Conservation (phyloP, 2,797 vertebrate species). For the Betta splendens region DNA sequence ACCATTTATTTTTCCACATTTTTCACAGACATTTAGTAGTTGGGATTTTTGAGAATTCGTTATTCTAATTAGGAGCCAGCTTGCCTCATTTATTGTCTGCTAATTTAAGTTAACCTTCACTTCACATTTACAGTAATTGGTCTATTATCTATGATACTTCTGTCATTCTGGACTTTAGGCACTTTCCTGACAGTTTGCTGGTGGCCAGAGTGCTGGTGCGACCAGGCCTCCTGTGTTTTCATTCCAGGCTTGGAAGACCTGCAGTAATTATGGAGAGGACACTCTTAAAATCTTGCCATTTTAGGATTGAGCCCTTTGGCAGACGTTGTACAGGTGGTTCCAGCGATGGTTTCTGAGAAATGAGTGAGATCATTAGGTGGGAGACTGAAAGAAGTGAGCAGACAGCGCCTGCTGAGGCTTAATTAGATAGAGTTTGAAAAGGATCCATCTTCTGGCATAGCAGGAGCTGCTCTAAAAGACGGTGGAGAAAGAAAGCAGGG, state of each 20-base stretch:
- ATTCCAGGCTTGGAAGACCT: neutral
- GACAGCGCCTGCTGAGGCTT: conserved; percentile 9
- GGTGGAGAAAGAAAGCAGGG: neutral
- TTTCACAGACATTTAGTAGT: too few species aligned
- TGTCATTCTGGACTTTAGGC: too few species aligned
- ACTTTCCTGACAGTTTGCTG: too few species aligned
- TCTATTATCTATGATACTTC: too few species aligned
- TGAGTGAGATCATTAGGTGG: conserved; percentile 23
- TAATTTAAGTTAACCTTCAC: too few species aligned
- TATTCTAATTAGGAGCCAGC: too few species aligned
- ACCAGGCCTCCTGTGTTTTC: neutral
- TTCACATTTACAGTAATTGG: too few species aligned
- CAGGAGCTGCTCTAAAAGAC: neutral
- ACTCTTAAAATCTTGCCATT: conserved; percentile 11
- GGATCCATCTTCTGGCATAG: neutral
- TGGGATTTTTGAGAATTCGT: too few species aligned
- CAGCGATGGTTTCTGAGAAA: conserved; percentile 7
- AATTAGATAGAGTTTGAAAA: conserved; percentile 24
- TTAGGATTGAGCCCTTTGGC: neutral
- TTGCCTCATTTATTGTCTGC: too few species aligned
- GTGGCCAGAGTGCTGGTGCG: too few species aligned
- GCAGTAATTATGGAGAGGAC: conserved; percentile 6
- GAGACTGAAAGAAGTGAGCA: conserved; percentile 12
- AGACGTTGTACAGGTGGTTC: conserved; percentile 10
- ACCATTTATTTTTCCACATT: too few species aligned